Evolutionary conservation across 2,113 vertebrate genomes (phyloP).

Genomic region (Rousettus leschenaultii): DNA sequence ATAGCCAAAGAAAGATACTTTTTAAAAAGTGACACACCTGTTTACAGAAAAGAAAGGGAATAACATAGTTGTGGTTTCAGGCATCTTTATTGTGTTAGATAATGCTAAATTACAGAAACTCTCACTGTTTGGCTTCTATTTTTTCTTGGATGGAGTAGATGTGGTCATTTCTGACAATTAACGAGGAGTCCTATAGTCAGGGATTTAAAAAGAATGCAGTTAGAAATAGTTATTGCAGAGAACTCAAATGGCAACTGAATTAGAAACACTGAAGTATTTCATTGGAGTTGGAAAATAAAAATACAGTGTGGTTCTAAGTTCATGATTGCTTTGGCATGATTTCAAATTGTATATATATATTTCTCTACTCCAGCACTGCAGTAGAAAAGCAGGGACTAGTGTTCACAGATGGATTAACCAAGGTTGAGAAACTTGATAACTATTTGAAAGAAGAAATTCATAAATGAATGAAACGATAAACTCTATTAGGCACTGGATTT

Average conservation of each 20-base stretch:
- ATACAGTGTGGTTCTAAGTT: neutral
- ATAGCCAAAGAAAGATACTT: neutral
- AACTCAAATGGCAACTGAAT: neutral
- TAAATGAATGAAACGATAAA: neutral
- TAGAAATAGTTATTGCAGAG: neutral
- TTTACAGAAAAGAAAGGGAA: neutral
- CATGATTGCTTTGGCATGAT: neutral
- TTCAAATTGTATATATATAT: neutral
- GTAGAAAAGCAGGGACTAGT: neutral
- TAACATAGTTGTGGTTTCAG: neutral
- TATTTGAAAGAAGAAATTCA: neutral
- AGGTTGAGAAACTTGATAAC: neutral
- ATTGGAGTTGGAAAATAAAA: neutral
- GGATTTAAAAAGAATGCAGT: neutral
- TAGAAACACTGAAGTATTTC: neutral
- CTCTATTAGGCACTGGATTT: neutral
- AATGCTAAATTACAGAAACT: neutral
- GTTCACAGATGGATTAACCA: neutral
- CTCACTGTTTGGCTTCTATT: neutral
- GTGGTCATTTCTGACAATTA: neutral
- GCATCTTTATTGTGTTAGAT: neutral
- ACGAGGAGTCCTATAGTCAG: neutral
- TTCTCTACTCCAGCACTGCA: neutral
- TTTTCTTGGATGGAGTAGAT: neutral
- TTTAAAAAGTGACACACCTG: neutral